These are phyloP conservation scores for Agonopterix subpropinquella DNA, from an alignment of 2,888 invertebrate genomes.

Conservation along the genomic window DNA sequence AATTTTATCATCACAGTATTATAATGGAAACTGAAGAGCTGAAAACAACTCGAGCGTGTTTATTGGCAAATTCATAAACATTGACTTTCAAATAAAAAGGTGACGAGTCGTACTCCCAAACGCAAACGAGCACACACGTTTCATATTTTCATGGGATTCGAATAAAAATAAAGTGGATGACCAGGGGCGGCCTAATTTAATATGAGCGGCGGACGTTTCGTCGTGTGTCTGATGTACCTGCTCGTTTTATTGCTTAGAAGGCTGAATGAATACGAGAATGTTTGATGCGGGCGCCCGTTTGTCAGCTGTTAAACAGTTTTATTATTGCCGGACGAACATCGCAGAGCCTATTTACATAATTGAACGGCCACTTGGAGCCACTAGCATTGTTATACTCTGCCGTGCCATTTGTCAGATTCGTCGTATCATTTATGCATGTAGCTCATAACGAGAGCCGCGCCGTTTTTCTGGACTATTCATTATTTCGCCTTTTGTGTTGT, in stretches of 20 bases:
- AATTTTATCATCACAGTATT: conserved; percentile 31
- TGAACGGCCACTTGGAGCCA: conserved; percentile 73
- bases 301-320: conserved; percentile 75
- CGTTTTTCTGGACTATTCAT: conserved; percentile 71
- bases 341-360: conserved; percentile 74
- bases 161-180: conserved; percentile 72
- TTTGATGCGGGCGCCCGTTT: conserved; percentile 49
- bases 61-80: conserved; percentile 73
- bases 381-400: conserved; percentile 74
- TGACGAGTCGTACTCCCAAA: conserved; percentile 46
- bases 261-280: conserved; percentile 59
- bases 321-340: conserved; percentile 69
- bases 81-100: conserved; percentile 63
- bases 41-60: conserved; percentile 47
- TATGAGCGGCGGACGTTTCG: conserved; percentile 62
- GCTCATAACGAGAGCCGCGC: conserved; percentile 64
- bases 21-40: conserved; percentile 49
- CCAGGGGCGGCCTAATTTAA: conserved; percentile 69
- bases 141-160: conserved; percentile 71
- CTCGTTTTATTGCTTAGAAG: conserved; percentile 63
- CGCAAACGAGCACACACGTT: conserved; percentile 58
- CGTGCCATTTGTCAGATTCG: conserved; percentile 75
- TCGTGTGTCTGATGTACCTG: conserved; percentile 60
- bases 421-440: conserved; percentile 73
- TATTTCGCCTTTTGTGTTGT: conserved; percentile 66